These are phyloP conservation scores for Hyperoplus immaculatus DNA, from an alignment of 2,797 vertebrate genomes.

Conservation along the genomic window DNA sequence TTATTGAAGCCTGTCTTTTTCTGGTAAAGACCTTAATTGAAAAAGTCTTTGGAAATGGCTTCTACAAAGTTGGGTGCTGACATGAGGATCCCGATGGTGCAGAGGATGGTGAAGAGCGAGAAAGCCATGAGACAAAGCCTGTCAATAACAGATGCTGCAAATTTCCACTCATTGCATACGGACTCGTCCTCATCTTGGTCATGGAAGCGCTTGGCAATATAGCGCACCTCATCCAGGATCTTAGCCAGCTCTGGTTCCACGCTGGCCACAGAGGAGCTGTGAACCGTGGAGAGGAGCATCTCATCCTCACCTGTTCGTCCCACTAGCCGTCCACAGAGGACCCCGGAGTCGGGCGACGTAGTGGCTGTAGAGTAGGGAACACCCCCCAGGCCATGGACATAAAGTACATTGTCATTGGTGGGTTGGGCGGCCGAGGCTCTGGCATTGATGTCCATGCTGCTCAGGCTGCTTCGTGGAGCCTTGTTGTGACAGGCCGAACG, in stretches of 20 bases:
- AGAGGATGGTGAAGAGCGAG: constrained; percentile 93
- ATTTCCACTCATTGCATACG: constrained; percentile 95
- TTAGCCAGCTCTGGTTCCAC: constrained; percentile 79
- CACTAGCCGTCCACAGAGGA: constrained; percentile 69
- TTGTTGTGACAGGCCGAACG: constrained; percentile 90
- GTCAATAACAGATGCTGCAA: constrained; percentile 95
- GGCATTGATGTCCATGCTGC: constrained; percentile 88
- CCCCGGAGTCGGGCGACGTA: constrained; percentile 75
- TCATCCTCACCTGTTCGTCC: constrained; percentile 75
- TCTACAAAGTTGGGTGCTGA: constrained; percentile 95
- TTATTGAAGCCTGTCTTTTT: constrained; percentile 4
- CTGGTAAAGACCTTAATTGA: constrained; percentile 50
- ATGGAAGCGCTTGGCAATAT: constrained; percentile 88
- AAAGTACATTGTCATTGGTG: constrained; percentile 89
- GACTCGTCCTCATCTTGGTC: constrained; percentile 90
- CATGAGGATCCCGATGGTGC: constrained; percentile 96
- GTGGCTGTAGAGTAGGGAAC: constrained; percentile 78
- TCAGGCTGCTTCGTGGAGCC: constrained; percentile 87
- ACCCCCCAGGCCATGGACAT: constrained; percentile 89
- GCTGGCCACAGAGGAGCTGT: constrained; percentile 30
- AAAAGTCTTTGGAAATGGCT: constrained; percentile 92
- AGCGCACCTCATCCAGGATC: constrained; percentile 93
- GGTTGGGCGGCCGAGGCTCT: constrained; percentile 81
- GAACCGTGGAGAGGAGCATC: constrained; percentile 69
- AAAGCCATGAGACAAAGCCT: constrained; percentile 96